Evolutionary conservation across 2,113 vertebrate genomes (phyloP).

Genomic region (Rhea pennata): DNA sequence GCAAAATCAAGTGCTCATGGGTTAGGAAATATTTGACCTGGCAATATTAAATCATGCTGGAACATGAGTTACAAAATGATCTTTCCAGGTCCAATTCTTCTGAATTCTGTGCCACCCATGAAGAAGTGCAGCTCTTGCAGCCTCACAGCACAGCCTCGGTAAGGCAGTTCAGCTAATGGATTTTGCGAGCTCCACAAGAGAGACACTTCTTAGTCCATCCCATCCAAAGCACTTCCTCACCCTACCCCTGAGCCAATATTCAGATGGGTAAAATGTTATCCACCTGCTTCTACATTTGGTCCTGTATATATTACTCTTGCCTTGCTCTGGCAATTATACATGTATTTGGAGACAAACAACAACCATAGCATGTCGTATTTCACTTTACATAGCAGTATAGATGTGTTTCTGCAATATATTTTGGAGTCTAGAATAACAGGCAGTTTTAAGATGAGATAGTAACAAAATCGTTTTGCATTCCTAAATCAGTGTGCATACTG

Average conservation of each 20-base stretch:
- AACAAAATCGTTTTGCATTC: slow-evolving; percentile 5
- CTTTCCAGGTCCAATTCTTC: not conserved
- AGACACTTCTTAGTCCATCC: not conserved
- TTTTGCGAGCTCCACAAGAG: not conserved
- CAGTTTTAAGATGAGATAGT: not conserved
- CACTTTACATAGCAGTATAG: not conserved
- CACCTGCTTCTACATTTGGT: not conserved
- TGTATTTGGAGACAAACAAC: not conserved
- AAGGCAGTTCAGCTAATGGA: not conserved
- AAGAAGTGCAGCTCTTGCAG: not conserved
- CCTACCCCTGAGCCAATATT: not conserved
- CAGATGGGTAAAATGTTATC: not conserved
- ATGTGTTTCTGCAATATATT: not conserved
- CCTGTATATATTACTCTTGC: not conserved
- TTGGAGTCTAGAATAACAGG: not conserved
- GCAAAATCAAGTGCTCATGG: not conserved
- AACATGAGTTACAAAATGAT: not conserved
- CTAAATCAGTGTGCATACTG: not conserved
- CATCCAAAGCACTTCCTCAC: not conserved
- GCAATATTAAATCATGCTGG: not conserved
- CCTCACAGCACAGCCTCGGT: not conserved
- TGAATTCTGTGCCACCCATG: not conserved
- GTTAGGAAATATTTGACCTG: not conserved
- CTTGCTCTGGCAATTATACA: not conserved
- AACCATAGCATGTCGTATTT: not conserved